Evolutionary conservation across 2,888 invertebrate genomes (phyloP).

Genomic region (Catocala fraxini): DNA sequence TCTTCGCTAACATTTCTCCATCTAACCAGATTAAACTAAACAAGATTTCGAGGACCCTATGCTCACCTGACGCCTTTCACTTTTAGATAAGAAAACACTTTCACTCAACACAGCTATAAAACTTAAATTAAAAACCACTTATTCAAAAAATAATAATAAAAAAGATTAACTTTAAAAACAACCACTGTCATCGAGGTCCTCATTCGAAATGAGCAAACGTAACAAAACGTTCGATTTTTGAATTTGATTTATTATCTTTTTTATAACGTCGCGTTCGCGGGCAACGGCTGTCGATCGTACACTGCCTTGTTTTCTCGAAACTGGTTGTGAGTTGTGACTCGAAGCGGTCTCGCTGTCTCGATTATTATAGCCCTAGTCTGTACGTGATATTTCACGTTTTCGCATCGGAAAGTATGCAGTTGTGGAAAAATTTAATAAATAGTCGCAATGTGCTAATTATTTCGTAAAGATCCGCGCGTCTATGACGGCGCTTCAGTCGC

Average conservation of each 20-base stretch:
- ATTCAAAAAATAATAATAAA: slow-evolving; percentile 30
- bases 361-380: slow-evolving; percentile 64
- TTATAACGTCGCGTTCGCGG: slow-evolving; percentile 51
- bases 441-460: slow-evolving; percentile 43
- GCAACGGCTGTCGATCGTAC: slow-evolving; percentile 55
- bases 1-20: slow-evolving; percentile 56
- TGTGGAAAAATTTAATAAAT: slow-evolving; percentile 70
- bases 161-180: slow-evolving; percentile 29
- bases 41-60: slow-evolving; percentile 64
- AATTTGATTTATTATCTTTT: slow-evolving; percentile 45
- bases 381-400: slow-evolving; percentile 57
- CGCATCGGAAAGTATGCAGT: slow-evolving; percentile 69
- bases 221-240: slow-evolving; percentile 43
- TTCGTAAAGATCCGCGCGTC: slow-evolving; percentile 38
- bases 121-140: slow-evolving; percentile 46
- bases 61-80: slow-evolving; percentile 80
- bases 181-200: slow-evolving; percentile 38
- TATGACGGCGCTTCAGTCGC: slow-evolving; percentile 8
- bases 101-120: slow-evolving; percentile 64
- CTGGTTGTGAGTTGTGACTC: slow-evolving; percentile 66
- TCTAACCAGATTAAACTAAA: slow-evolving; percentile 63
- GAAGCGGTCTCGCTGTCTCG: slow-evolving; percentile 65
- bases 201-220: slow-evolving; percentile 46
- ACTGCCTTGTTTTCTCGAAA: slow-evolving; percentile 79
- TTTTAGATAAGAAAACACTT: slow-evolving; percentile 77